Evolutionary conservation across 1,140 invertebrate species (phyloP).

Genomic region (Diprion similis): DNA sequence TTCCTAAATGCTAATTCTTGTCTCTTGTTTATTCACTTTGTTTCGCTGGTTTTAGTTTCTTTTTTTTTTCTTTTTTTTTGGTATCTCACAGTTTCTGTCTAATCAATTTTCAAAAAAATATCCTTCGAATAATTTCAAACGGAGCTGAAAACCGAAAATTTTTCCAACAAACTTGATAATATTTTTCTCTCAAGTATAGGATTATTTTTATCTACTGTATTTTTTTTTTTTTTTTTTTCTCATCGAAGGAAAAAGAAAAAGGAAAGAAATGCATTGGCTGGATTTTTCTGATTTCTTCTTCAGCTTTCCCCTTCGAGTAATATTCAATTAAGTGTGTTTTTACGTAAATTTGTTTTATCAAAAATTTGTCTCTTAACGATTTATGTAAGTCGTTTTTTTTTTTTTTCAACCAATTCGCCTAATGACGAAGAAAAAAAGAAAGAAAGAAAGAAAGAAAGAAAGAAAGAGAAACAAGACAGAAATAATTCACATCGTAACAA

Average conservation of each 20-base stretch:
- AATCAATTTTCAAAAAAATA: too few relatives aligned
- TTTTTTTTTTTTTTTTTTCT: neutral
- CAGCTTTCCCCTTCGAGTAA: neutral
- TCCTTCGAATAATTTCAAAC: too few relatives aligned
- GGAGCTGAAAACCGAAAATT: too few relatives aligned
- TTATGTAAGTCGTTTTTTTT: neutral
- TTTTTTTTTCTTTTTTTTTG: too few relatives aligned
- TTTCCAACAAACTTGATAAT: too few relatives aligned
- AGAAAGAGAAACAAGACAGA: conserved; percentile 16
- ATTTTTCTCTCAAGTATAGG: neutral
- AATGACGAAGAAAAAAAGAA: neutral
- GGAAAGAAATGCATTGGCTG: too few relatives aligned
- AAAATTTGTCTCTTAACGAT: neutral
- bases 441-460: conserved; percentile 8
- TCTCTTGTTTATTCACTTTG: too few relatives aligned
- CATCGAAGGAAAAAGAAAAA: too few relatives aligned
- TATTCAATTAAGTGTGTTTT: neutral
- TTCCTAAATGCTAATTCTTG: too few relatives aligned
- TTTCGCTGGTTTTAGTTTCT: too few relatives aligned
- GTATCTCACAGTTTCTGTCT: too few relatives aligned
- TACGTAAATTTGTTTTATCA: neutral
- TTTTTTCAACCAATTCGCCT: neutral
- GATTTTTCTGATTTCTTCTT: neutral
- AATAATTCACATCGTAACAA: conserved; percentile 20
- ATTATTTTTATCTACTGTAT: neutral